Percentiles rank a stretch among this genome's conserved stretches.
These are phyloP conservation scores for Phoenicopterus ruber DNA, from an alignment of 2,113 vertebrate species.

Conservation along the genomic window DNA sequence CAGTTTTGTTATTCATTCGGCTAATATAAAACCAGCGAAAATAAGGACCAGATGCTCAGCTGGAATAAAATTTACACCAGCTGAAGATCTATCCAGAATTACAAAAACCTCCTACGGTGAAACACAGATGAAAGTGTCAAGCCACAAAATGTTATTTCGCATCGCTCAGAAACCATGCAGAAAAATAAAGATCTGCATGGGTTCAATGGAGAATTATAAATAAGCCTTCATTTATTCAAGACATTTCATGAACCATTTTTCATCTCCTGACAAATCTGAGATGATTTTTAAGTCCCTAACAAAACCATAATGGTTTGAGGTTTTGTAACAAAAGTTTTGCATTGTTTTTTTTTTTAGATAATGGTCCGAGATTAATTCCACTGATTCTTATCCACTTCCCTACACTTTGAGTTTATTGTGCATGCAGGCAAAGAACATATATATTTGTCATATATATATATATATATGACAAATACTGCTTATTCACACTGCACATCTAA, in stretches of 20 bases:
- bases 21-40: slow-evolving; percentile 10
- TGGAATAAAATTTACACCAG: slow-evolving; percentile 26
- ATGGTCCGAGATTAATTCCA: neutral
- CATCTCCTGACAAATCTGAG: neutral
- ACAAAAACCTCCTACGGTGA: slow-evolving; percentile 9
- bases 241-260: neutral
- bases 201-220: neutral
- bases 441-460: neutral
- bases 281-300: neutral
- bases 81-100: neutral
- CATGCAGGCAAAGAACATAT: neutral
- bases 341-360: neutral
- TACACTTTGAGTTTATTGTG: neutral
- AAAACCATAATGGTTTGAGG: neutral
- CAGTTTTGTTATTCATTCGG: slow-evolving; percentile 5
- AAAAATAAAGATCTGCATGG: neutral
- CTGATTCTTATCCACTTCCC: neutral
- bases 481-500: neutral
- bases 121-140: slow-evolving; percentile 25
- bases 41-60: slow-evolving; percentile 16
- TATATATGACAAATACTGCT: neutral
- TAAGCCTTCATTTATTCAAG: neutral
- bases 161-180: neutral
- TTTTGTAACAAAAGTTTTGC: neutral
- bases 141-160: neutral